Conservation (phyloP, 2,888 invertebrate genomes). For the Chrysotoxum bicinctum region DNA sequence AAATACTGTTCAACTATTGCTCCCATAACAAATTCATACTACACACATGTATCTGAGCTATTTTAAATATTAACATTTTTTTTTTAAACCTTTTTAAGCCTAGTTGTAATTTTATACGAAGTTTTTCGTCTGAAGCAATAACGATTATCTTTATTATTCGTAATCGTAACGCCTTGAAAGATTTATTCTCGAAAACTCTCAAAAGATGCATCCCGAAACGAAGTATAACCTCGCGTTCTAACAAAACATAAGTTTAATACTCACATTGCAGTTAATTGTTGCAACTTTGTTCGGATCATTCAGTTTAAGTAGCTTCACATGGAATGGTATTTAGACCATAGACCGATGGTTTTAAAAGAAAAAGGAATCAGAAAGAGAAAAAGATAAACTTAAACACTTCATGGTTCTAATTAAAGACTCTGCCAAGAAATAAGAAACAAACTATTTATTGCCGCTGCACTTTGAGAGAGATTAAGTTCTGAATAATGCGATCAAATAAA, state of each 20-base stretch:
- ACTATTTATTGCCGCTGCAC: slow-evolving; percentile 67
- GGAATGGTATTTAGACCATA: slow-evolving; percentile 52
- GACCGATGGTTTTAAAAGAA: not conserved
- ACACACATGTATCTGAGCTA: no score
- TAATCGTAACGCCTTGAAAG: not conserved
- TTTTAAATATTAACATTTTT: no score
- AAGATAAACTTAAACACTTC: slow-evolving; percentile 26
- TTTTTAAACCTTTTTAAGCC: not conserved
- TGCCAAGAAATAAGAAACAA: slow-evolving; percentile 5
- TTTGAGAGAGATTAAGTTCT: slow-evolving; percentile 64
- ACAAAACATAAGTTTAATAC: slow-evolving; percentile 24
- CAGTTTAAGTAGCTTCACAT: slow-evolving; percentile 32
- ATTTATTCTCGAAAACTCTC: slow-evolving; percentile 4
- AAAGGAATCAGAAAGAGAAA: not conserved
- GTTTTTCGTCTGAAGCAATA: not conserved
- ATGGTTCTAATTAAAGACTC: slow-evolving; percentile 60
- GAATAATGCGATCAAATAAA: slow-evolving; percentile 72
- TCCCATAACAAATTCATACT: no score
- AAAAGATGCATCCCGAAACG: not conserved
- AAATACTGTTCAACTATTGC: no score
- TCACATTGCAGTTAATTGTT: slow-evolving; percentile 48
- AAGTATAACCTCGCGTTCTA: slow-evolving; percentile 6
- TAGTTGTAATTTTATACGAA: not conserved
- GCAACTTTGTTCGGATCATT: slow-evolving; percentile 41
- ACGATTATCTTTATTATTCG: slow-evolving; percentile 2